Percentiles rank a stretch among this genome's conserved stretches.
These are phyloP conservation scores for Fukomys damarensis DNA, from an alignment of 2,113 vertebrate genomes.

Conservation along the genomic window DNA sequence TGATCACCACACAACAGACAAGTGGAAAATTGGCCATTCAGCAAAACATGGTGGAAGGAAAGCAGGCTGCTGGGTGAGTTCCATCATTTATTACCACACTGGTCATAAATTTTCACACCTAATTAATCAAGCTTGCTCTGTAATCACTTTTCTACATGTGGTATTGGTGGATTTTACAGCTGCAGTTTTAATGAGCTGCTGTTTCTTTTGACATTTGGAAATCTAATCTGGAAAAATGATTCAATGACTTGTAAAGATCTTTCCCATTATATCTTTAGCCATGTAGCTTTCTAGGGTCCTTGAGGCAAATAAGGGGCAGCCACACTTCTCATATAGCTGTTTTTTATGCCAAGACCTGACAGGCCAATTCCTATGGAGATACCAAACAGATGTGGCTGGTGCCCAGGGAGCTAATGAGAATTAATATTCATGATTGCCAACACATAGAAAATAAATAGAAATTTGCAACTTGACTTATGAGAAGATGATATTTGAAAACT, in stretches of 20 bases:
- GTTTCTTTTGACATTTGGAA: conserved; percentile 83
- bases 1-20: conserved; percentile 59
- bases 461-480: conserved; percentile 71
- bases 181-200: conserved; percentile 82
- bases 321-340: conserved; percentile 37
- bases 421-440: conserved; percentile 71
- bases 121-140: conserved; percentile 84
- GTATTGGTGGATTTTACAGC: conserved; percentile 75
- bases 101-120: conserved; percentile 82
- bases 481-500: conserved; percentile 66
- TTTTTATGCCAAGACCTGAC: background rate
- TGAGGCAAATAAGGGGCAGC: conserved; percentile 63
- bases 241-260: conserved; percentile 72
- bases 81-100: conserved; percentile 76
- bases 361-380: conserved; percentile 32
- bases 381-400: conserved; percentile 61
- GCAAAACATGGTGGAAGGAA: conserved; percentile 58
- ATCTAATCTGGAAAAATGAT: conserved; percentile 81
- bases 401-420: conserved; percentile 74
- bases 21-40: conserved; percentile 81
- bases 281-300: conserved; percentile 55
- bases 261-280: conserved; percentile 75
- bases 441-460: conserved; percentile 62
- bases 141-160: conserved; percentile 81
- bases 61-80: conserved; percentile 67